These are phyloP conservation scores for Drosophila burlai DNA, from an alignment of 1,140 invertebrate species.

Conservation along the genomic window DNA sequence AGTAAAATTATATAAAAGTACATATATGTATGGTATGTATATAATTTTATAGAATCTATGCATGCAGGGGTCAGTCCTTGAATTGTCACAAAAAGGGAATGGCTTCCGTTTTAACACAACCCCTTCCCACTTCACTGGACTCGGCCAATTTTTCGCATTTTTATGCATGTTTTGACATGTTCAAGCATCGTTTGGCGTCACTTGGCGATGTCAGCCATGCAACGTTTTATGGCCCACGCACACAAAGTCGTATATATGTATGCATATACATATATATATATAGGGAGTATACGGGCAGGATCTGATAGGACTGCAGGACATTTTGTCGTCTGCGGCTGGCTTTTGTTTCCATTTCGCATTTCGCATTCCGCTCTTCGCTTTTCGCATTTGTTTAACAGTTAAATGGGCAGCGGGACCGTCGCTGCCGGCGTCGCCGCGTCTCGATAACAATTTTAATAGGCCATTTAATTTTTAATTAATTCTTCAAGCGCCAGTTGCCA, in stretches of 20 bases:
- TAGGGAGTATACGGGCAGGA: background rate
- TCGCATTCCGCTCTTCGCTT: slow-evolving; percentile 10
- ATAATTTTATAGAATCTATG: background rate
- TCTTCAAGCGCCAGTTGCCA: slow-evolving; percentile 81
- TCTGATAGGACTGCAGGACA: slow-evolving; percentile 38
- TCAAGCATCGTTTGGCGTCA: slow-evolving; percentile 70
- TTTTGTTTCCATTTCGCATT: slow-evolving; percentile 59
- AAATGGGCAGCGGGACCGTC: slow-evolving; percentile 36
- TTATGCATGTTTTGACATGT: slow-evolving; percentile 79
- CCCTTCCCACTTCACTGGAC: slow-evolving; percentile 10
- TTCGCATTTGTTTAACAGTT: slow-evolving; percentile 55
- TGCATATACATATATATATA: background rate
- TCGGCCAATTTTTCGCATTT: slow-evolving; percentile 53
- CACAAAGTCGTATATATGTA: background rate
- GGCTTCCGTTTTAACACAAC: background rate
- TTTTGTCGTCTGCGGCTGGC: slow-evolving; percentile 30
- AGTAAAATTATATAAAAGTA: background rate
- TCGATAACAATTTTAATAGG: slow-evolving; percentile 83
- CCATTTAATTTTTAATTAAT: slow-evolving; percentile 83
- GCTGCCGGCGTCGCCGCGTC: slow-evolving; percentile 65
- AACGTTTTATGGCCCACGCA: slow-evolving; percentile 64
- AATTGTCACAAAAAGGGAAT: slow-evolving; percentile 30
- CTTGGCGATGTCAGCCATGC: slow-evolving; percentile 64
- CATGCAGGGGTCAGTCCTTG: background rate
- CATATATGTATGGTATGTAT: background rate